Evolutionary conservation across 1,140 invertebrate species (phyloP), one percentile per base, ranked within the genome.

Genomic region (Agrilus planipennis): DNA sequence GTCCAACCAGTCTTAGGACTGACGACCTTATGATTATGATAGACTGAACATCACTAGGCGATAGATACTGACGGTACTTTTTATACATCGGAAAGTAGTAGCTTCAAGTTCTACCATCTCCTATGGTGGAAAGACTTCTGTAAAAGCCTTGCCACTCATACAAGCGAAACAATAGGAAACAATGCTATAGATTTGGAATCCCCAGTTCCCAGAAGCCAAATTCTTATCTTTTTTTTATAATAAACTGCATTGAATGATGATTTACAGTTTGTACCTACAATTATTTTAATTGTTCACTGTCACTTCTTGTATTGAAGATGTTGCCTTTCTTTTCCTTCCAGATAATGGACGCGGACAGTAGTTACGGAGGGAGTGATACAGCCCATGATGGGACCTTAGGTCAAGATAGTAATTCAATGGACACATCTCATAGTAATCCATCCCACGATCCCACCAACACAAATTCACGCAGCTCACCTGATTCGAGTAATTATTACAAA

Each of bases 341-440:
- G 55, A 49, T 37, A 45, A 61, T 61, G 59, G 59, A 61, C 27
- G 57, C 57, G 25, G 59, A 61, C 41, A 61, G 58, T 44, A 61
- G 58, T 41, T 61, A 61, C 36, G 58, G 58, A 7, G 58, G 58
- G 34, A 61, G 58, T 46, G 58, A 61, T 38, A 61, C 58, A 12
- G 57, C 58, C 37, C 58, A 57, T 47, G 58, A 61, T 34, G 54
- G 52, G 14, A 54, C 55, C 21, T 58, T 54, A 21, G 49, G 41
- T 35, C 49, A 54, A 27, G 54, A 57, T 28, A 47, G 44, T 28
- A 54, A 54, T 42, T 47, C 53, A 16, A 34, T 48, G 19, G 51
- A 53, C 29, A 50, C 47, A 30, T 34, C 38, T 4, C 23, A 30
- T 10, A 16, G 23, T 14, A 49, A 53, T 19, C 45, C 46, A 19